Conservation (phyloP, 2,888 invertebrate genomes). For the Drosophila eohydei region DNA sequence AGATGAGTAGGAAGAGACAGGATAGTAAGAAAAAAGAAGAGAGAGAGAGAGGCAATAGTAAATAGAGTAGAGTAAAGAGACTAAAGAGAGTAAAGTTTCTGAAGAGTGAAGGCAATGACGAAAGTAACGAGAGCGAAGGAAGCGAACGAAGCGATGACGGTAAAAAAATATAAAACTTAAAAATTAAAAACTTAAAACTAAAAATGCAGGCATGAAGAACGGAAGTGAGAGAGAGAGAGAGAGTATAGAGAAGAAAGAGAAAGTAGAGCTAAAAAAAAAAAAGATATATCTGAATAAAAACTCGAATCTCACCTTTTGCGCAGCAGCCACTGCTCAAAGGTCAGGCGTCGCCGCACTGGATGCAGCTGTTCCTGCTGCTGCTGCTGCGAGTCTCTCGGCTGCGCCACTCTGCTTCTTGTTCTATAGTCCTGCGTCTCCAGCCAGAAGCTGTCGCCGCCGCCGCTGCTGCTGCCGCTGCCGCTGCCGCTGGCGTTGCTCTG, state of each 20-base stretch:
- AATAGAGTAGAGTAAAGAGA: too few species aligned
- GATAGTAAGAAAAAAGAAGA: too few species aligned
- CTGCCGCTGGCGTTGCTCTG: not conserved
- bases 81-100: not conserved
- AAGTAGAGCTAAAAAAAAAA: not conserved
- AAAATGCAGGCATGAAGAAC: too few species aligned
- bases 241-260: not conserved
- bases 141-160: too few species aligned
- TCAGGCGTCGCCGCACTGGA: slow-evolving; percentile 10
- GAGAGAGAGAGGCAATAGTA: not conserved
- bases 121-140: too few species aligned
- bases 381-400: not conserved
- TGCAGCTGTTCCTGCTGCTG: not conserved
- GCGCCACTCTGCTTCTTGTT: not conserved
- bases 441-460: not conserved
- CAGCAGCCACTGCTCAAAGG: slow-evolving; percentile 48
- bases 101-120: too few species aligned
- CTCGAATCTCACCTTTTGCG: slow-evolving; percentile 38
- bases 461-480: slow-evolving; percentile 3
- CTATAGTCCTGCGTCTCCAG: not conserved
- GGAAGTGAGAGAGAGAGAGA: not conserved
- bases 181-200: too few species aligned
- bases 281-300: not conserved
- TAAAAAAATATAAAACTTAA: too few species aligned
- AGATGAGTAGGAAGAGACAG: not conserved